A percentile compares a stretch with the other conserved stretches of the same genome.
Conservation (phyloP, 2,113 vertebrate genomes). For the Probosciger aterrimus region DNA sequence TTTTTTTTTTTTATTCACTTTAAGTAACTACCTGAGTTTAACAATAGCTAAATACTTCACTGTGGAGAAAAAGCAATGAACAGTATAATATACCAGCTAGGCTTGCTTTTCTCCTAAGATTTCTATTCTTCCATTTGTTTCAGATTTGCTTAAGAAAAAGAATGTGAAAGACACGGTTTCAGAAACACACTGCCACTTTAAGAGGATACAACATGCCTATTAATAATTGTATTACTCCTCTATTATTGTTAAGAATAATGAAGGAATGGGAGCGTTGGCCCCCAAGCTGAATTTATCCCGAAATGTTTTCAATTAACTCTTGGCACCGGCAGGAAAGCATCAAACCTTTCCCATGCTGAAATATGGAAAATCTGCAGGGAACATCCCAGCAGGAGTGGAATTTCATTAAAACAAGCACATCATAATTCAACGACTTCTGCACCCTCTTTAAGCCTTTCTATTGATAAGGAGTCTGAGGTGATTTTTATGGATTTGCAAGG, state of each 20-base stretch:
- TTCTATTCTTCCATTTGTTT: constrained; percentile 67
- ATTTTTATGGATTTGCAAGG: constrained; percentile 81
- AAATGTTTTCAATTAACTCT: constrained; percentile 91
- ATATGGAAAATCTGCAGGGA: constrained; percentile 89
- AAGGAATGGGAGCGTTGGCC: constrained; percentile 76
- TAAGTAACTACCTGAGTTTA: background rate
- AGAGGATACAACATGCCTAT: constrained; percentile 76
- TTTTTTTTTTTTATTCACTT: background rate
- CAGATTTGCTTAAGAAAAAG: constrained; percentile 62
- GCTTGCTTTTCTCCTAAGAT: constrained; percentile 58
- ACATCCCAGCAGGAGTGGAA: constrained; percentile 84
- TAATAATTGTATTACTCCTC: constrained; percentile 84
- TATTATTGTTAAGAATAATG: constrained; percentile 87
- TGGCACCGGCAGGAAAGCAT: constrained; percentile 84
- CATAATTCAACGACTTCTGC: constrained; percentile 84
- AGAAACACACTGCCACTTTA: constrained; percentile 70
- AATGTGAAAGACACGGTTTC: constrained; percentile 65
- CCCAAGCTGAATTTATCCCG: constrained; percentile 82
- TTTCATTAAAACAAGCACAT: constrained; percentile 87
- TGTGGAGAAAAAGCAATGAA: constrained; percentile 25
- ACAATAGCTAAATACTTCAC: background rate
- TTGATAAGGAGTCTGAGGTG: constrained; percentile 74
- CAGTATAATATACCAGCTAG: constrained; percentile 43
- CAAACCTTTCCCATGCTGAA: constrained; percentile 88
- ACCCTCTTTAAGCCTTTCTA: constrained; percentile 75